Evolutionary conservation across 2,797 vertebrate genomes (phyloP).

Genomic region (Catharus ustulatus): DNA sequence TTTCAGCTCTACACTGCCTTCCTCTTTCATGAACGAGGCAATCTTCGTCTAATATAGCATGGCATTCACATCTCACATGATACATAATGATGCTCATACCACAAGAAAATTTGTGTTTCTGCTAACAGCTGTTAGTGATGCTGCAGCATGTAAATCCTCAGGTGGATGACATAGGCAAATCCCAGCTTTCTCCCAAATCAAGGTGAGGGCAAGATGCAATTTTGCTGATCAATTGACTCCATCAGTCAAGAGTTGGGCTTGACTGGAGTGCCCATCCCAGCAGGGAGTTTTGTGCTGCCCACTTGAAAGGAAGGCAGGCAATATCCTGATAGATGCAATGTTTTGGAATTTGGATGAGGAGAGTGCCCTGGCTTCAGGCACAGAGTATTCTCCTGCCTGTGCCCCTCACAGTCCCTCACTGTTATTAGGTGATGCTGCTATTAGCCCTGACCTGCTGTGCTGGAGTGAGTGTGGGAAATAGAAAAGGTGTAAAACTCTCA

Average conservation of each 20-base stretch:
- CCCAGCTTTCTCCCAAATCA: neutral
- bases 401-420: neutral
- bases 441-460: neutral
- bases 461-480: neutral
- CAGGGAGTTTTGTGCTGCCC: neutral
- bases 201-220: neutral
- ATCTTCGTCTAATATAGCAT: neutral
- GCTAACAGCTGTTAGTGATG: slow-evolving; percentile 6
- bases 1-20: neutral
- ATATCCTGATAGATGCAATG: accelerated
- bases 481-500: too few relatives aligned
- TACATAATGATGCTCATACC: neutral
- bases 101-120: neutral
- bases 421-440: accelerated
- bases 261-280: neutral
- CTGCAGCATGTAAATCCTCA: neutral
- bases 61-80: neutral
- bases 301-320: neutral
- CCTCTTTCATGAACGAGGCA: slow-evolving; percentile 17
- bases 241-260: accelerated
- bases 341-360: neutral
- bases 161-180: neutral
- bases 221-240: neutral
- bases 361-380: neutral
- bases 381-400: accelerated